Evolutionary conservation across 2,888 invertebrate genomes (phyloP), one percentile per base, ranked within the genome.

Genomic region (Auanema freiburgensis): DNA sequence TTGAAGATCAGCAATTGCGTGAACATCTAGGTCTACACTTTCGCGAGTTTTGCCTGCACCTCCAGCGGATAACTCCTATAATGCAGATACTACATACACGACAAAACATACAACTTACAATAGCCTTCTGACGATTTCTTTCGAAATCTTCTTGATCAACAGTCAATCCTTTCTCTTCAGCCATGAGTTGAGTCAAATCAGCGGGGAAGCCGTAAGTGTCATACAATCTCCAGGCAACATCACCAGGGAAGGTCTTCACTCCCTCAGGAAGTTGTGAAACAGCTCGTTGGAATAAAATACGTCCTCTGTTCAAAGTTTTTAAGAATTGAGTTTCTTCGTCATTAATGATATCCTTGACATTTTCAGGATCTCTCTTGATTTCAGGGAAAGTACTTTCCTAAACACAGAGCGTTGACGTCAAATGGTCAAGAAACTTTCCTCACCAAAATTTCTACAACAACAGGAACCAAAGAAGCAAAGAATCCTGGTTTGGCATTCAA

Each of bases 141-240:
- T 97, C 96, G 85, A 95, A 98, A n/a, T 87, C 90, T 1, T 85
- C 87, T 90, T 92, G 91, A 84, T 99, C 92, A 70, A 99, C 90
- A 59, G 86, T 85, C 5, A 98, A 87, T 0, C 91, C 91, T 81
- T 91, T 92, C 86, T 98, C 98, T 87, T 98, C 98, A 55, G 91
- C 91, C 96, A 99, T 99, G 41, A 99, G 87, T 80, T 91, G 91
- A 0, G 98, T 99, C 69, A 99, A 88, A 88, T 99, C 98, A 59
- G 97, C 89, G 0, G 98, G 98, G 84, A 99, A 99, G 18, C 98
- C 98, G 84, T 97, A 98, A 0, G 98, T 99, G 83, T 98, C 98
- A 85, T 99, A 98, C 61, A 98, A 87, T 63, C 95, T 89, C 98
- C 98, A 98, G 1, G 97, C 96, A 55, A 98, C 90, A 85, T 97